Evolutionary conservation across 1,140 invertebrate species (phyloP).

Genomic region (Bilobella aurantiaca): DNA sequence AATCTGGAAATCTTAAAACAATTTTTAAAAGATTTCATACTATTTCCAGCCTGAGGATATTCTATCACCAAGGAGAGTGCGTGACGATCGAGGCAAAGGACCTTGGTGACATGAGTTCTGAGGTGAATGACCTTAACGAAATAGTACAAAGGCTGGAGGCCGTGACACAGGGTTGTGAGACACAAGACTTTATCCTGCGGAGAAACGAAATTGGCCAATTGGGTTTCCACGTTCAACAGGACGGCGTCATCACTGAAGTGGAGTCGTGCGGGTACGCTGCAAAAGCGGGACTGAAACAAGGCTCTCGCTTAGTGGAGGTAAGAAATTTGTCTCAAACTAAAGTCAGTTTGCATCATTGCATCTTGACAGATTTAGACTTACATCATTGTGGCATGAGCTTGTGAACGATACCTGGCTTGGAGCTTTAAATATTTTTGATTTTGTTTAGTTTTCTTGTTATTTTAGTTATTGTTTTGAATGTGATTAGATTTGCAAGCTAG

Average conservation of each 20-base stretch:
- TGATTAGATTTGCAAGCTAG: conserved; percentile 66
- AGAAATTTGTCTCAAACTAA: conserved; percentile 24
- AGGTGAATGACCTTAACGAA: conserved; percentile 66
- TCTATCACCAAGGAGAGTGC: conserved; percentile 66
- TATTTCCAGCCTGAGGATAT: conserved; percentile 43
- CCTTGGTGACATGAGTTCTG: conserved; percentile 27
- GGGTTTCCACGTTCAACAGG: conserved; percentile 90
- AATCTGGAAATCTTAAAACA: conserved; percentile 39
- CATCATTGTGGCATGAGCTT: neutral
- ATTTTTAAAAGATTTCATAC: conserved; percentile 3
- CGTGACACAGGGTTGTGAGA: conserved; percentile 62
- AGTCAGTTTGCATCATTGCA: too few species aligned
- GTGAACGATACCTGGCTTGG: neutral
- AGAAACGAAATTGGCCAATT: conserved; percentile 74
- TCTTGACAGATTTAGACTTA: neutral
- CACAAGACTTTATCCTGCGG: conserved; percentile 60
- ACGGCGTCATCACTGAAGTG: conserved; percentile 88
- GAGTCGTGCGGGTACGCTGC: conserved; percentile 77
- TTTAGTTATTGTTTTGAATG: neutral
- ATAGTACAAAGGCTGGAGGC: conserved; percentile 59
- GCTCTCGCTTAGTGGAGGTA: conserved; percentile 77
- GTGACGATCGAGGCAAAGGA: conserved; percentile 55
- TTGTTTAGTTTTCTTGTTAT: conserved; percentile 27
- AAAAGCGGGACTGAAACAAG: conserved; percentile 77
- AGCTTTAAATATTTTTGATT: neutral